Conservation (phyloP, 2,888 invertebrate species). For the Fragum sueziense region DNA sequence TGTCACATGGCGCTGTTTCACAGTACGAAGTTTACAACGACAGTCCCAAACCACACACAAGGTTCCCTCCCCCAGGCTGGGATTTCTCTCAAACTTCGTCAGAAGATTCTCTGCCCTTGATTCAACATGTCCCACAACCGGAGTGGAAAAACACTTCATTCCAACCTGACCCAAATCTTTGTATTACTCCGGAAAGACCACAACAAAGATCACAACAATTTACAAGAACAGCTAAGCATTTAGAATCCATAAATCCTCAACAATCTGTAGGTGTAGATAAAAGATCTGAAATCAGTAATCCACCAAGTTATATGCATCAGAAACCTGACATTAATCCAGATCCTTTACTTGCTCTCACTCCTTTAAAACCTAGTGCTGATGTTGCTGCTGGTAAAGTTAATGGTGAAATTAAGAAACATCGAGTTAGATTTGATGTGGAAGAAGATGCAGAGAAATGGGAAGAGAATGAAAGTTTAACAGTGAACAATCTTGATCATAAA, state of each 20-base stretch:
- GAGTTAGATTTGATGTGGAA: constrained; percentile 70
- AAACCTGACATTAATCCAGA: constrained; percentile 60
- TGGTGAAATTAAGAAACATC: constrained; percentile 44
- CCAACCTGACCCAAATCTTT: constrained; percentile 65
- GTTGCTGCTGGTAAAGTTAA: constrained; percentile 28
- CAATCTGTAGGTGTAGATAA: too few species aligned
- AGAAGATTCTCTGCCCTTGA: constrained; percentile 66
- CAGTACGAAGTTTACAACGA: constrained; percentile 64
- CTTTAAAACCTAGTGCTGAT: constrained; percentile 60
- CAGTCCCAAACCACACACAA: constrained; percentile 58
- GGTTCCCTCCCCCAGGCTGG: constrained; percentile 68
- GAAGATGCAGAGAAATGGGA: constrained; percentile 30
- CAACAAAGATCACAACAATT: constrained; percentile 35
- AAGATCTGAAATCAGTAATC: not conserved
- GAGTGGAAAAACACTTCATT: constrained; percentile 54
- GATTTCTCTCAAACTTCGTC: constrained; percentile 67
- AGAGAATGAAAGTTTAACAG: constrained; percentile 33
- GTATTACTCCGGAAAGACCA: constrained; percentile 66
- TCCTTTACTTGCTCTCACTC: constrained; percentile 70
- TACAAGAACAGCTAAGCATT: not conserved
- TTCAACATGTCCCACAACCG: constrained; percentile 57
- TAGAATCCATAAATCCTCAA: too few species aligned
- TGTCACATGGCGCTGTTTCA: constrained; percentile 67
- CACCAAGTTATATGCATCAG: constrained; percentile 5
- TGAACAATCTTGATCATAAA: constrained; percentile 34